These are phyloP conservation scores for Otolemur garnettii DNA, from an alignment of 2,113 vertebrate genomes.

Conservation along the genomic window DNA sequence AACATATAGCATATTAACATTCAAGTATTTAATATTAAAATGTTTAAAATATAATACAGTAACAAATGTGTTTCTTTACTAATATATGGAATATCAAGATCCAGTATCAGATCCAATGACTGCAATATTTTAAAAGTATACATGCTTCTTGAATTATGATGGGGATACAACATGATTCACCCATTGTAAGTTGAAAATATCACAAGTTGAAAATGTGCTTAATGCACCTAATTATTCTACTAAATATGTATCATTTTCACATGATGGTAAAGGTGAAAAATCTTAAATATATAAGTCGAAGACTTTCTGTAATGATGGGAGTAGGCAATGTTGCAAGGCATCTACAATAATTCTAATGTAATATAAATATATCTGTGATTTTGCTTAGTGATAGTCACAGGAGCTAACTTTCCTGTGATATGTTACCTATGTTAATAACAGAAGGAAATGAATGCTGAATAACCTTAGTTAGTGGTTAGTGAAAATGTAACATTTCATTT, in stretches of 20 bases:
- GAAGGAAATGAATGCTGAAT: constrained; percentile 38
- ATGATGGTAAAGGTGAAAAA: background rate
- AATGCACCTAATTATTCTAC: too few species aligned
- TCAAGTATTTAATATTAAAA: constrained; percentile 23
- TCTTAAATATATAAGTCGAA: background rate
- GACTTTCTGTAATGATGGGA: background rate
- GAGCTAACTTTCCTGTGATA: background rate
- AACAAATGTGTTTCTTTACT: background rate
- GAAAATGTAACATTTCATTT: background rate
- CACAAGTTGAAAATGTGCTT: too few species aligned
- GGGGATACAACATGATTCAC: background rate
- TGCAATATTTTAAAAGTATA: background rate
- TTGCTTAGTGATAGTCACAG: background rate
- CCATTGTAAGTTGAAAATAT: too few species aligned
- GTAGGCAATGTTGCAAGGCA: background rate
- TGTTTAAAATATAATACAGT: constrained; percentile 34
- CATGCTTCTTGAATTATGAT: background rate
- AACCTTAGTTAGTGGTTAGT: background rate
- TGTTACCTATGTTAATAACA: background rate
- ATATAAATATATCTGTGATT: background rate
- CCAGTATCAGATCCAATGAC: background rate
- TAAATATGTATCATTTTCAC: too few species aligned
- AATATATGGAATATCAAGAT: background rate
- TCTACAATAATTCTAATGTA: background rate
- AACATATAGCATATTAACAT: background rate